Conservation (phyloP, 2,797 vertebrate genomes). For the Neopelma chrysocephalum region DNA sequence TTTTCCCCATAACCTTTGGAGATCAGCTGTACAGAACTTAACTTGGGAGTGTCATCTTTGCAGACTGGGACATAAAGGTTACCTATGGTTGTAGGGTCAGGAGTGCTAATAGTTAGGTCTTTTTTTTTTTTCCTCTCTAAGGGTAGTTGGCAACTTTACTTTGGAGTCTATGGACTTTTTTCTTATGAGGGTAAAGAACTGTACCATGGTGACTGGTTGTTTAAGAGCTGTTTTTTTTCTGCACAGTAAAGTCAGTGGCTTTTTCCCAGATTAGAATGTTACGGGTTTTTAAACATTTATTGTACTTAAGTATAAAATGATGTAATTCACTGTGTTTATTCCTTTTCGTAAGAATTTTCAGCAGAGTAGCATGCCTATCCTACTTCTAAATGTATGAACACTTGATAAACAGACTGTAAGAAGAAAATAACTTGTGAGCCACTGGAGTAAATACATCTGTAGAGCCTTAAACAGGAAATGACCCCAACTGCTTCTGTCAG, state of each 20-base stretch:
- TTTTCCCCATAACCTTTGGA: neutral
- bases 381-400: neutral
- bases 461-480: neutral
- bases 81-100: neutral
- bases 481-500: neutral
- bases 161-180: neutral
- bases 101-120: neutral
- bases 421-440: neutral
- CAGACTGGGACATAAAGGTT: neutral
- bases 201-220: neutral
- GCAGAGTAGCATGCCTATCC: neutral
- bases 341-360: neutral
- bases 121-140: neutral
- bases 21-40: neutral
- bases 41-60: neutral
- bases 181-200: neutral
- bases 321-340: constrained; percentile 30
- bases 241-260: neutral
- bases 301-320: neutral
- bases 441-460: neutral
- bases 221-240: neutral
- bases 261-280: neutral
- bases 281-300: constrained; percentile 34
- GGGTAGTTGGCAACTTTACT: neutral
- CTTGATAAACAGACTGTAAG: constrained; percentile 1